Conservation (phyloP, 2,888 invertebrate species). For the Drosophila leonis region DNA sequence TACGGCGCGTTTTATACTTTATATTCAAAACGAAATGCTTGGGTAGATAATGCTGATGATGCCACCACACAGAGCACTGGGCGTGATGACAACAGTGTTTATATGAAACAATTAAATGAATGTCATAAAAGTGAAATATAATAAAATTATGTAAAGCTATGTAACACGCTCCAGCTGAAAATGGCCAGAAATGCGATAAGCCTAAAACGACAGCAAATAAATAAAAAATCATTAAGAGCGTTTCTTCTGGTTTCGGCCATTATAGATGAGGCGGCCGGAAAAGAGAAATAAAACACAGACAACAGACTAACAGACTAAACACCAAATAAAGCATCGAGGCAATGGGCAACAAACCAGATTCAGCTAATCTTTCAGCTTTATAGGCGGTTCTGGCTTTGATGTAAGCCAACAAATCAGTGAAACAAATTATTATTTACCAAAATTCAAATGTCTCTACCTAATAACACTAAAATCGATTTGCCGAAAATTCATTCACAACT, state of each 20-base stretch:
- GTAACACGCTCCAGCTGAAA: conserved; percentile 68
- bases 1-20: conserved; percentile 40
- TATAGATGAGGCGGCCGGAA: conserved; percentile 44
- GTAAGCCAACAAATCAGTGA: conserved; percentile 73
- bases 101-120: conserved; percentile 68
- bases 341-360: conserved; percentile 60
- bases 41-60: conserved; percentile 64
- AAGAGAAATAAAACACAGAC: conserved; percentile 31
- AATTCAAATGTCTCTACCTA: conserved; percentile 48
- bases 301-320: conserved; percentile 41
- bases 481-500: conserved; percentile 72
- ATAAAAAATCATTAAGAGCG: conserved; percentile 74
- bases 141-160: conserved; percentile 73
- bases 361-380: conserved; percentile 31
- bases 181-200: conserved; percentile 41
- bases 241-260: conserved; percentile 44
- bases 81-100: conserved; percentile 38
- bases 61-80: conserved; percentile 46
- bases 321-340: conserved; percentile 70
- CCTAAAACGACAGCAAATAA: conserved; percentile 71
- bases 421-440: conserved; percentile 77
- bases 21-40: conserved; percentile 63
- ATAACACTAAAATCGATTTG: conserved; percentile 71
- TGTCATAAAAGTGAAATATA: conserved; percentile 66
- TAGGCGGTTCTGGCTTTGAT: conserved; percentile 75